A percentile compares a stretch with the other conserved stretches of the same genome.
Evolutionary conservation across 2,888 invertebrate species (phyloP).

Genomic region (Metellina segmentata): DNA sequence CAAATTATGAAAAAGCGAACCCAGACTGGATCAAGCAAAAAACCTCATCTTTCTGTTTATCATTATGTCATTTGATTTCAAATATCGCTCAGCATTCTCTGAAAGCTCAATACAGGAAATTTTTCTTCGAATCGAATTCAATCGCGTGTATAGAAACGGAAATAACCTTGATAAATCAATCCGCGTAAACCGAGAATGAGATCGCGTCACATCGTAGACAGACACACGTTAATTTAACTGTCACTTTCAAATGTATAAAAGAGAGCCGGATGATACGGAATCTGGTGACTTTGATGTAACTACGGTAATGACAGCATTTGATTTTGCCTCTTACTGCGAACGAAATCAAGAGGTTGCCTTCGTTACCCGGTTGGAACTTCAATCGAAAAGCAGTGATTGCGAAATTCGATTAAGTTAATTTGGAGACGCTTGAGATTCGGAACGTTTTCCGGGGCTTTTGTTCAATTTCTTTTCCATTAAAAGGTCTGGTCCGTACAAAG

Average conservation of each 20-base stretch:
- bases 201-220: not conserved
- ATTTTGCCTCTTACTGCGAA: not conserved
- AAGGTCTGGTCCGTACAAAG: not conserved
- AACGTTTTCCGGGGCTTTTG: not conserved
- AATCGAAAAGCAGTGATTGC: not conserved
- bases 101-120: not conserved
- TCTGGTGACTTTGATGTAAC: conserved; percentile 17
- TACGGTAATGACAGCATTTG: conserved; percentile 13
- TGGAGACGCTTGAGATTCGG: not conserved
- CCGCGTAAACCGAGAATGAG: not conserved
- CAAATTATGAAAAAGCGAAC: too few species aligned
- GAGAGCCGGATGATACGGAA: not conserved
- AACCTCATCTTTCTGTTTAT: too few species aligned
- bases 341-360: not conserved
- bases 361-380: not conserved
- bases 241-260: conserved; percentile 26
- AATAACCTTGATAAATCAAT: conserved; percentile 26
- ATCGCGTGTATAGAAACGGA: conserved; percentile 9
- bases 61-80: not conserved
- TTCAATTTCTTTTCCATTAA: not conserved
- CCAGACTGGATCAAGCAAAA: too few species aligned
- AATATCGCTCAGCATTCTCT: conserved; percentile 21
- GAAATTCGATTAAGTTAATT: not conserved
- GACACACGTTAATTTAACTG: conserved; percentile 18
- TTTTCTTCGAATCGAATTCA: not conserved